Conservation (phyloP, 2,888 invertebrate genomes). For the Parapristionchus giblindavisi region DNA sequence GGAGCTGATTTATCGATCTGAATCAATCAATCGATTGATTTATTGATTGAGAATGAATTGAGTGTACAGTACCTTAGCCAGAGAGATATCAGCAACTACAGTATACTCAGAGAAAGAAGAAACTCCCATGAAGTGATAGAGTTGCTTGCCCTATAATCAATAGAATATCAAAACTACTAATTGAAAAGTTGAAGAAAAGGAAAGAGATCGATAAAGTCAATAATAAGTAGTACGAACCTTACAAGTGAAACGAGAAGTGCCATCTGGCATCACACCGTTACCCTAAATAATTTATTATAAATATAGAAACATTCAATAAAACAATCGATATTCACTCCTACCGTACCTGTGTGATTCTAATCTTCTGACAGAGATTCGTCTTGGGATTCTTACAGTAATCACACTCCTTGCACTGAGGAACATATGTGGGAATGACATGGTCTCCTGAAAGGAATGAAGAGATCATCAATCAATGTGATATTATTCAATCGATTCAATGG, state of each 20-base stretch:
- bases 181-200: not conserved
- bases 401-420: constrained; percentile 95
- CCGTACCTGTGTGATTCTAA: constrained; percentile 76
- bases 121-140: constrained; percentile 95
- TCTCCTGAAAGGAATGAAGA: constrained; percentile 79
- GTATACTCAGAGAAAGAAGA: constrained; percentile 89
- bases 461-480: no score
- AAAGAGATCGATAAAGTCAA: not conserved
- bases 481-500: no score
- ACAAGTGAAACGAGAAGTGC: constrained; percentile 82
- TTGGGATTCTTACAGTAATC: constrained; percentile 94
- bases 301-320: not conserved
- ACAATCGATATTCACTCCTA: constrained; percentile 70
- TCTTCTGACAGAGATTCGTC: constrained; percentile 95
- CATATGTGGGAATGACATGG: constrained; percentile 94
- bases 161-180: constrained; percentile 65
- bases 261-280: constrained; percentile 89
- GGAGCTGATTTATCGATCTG: constrained; percentile 82
- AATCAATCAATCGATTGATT: not conserved
- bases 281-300: constrained; percentile 74
- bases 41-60: not conserved
- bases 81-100: constrained; percentile 90
- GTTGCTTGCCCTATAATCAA: constrained; percentile 76
- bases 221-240: constrained; percentile 66
- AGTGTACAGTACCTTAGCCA: constrained; percentile 81